Evolutionary conservation across 1,140 invertebrate genomes (phyloP).

Genomic region (Drosophila triauraria): DNA sequence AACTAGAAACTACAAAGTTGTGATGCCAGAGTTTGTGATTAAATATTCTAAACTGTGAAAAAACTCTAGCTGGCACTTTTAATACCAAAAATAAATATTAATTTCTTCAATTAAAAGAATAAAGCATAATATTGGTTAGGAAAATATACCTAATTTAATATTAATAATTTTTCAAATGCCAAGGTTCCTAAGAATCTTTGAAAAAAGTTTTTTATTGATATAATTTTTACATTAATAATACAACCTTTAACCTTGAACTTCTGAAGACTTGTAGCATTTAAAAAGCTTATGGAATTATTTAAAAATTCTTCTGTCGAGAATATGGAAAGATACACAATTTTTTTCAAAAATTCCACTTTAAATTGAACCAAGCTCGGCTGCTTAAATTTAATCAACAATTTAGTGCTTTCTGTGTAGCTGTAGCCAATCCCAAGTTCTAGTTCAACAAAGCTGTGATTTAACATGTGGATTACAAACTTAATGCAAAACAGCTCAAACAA

Average conservation of each 20-base stretch:
- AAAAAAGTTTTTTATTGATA: no score
- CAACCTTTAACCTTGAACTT: no score
- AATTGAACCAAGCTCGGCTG: neutral
- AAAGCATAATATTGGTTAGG: no score
- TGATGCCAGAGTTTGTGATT: neutral
- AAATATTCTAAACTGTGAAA: neutral
- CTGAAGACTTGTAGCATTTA: no score
- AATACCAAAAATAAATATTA: no score
- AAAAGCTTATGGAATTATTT: no score
- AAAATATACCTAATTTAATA: no score
- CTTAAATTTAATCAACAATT: neutral
- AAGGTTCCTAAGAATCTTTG: no score
- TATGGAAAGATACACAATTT: neutral
- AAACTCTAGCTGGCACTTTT: neutral
- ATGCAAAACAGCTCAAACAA: conserved; percentile 2
- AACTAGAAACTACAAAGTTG: neutral
- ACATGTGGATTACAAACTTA: conserved; percentile 34
- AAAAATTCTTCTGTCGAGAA: neutral
- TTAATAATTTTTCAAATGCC: no score
- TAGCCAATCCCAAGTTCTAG: conserved; percentile 39
- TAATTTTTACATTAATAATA: no score
- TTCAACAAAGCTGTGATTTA: conserved; percentile 40
- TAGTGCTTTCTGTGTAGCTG: neutral
- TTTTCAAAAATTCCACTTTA: neutral
- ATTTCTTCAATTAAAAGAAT: no score